These are phyloP conservation scores for Brachypodius melanocephalos DNA, from an alignment of 2,113 vertebrate genomes.

Conservation along the genomic window DNA sequence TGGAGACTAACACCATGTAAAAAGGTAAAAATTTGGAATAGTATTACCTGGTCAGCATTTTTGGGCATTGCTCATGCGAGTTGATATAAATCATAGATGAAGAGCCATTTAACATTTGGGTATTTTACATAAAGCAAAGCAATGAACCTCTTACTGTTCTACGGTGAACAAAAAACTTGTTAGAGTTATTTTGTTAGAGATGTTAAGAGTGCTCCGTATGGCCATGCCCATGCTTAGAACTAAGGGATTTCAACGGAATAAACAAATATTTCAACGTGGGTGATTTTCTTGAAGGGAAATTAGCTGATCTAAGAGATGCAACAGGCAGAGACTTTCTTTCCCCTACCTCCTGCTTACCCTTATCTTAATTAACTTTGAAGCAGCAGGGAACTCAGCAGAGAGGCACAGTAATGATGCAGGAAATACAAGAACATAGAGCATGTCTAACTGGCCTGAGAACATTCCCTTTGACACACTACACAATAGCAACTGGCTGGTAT, in stretches of 20 bases:
- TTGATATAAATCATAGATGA: neutral
- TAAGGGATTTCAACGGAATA: neutral
- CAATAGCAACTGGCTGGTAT: slow-evolving; percentile 51
- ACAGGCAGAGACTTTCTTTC: slow-evolving; percentile 35
- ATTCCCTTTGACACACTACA: slow-evolving; percentile 65
- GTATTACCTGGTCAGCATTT: neutral
- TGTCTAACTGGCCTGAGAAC: slow-evolving; percentile 58
- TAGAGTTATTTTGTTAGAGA: neutral
- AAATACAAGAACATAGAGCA: slow-evolving; percentile 59
- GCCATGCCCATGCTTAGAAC: neutral
- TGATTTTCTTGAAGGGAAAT: slow-evolving; percentile 47
- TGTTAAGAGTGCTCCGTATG: neutral
- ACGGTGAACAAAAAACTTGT: neutral
- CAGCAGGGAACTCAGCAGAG: slow-evolving; percentile 55
- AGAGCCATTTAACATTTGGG: neutral
- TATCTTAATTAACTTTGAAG: slow-evolving; percentile 69
- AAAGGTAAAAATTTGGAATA: neutral
- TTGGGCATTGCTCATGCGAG: neutral
- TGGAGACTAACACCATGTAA: neutral
- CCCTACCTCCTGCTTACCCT: slow-evolving; percentile 36
- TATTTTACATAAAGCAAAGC: neutral
- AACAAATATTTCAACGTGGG: slow-evolving; percentile 6
- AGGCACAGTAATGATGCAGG: slow-evolving; percentile 67
- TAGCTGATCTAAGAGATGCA: slow-evolving; percentile 52
- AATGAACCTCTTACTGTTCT: neutral